Base-by-base conservation (phyloP, 1,140 invertebrate species). In the Cyclargus thomasi region DNA sequence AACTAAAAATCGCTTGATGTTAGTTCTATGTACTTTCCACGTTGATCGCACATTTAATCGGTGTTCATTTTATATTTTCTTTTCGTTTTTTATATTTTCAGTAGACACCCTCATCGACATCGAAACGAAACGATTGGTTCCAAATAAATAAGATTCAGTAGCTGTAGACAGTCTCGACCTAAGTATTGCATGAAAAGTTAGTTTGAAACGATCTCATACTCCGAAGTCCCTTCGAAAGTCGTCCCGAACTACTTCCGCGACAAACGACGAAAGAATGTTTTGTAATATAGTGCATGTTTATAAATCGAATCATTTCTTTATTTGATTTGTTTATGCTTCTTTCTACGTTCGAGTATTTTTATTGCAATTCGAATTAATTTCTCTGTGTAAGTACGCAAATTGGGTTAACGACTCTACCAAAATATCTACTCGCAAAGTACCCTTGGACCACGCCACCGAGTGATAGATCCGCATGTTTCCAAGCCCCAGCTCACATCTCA, bases 391-490 rank as follows among this genome's bases (percentile, higher is more conserved):
- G 76, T 80, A 77, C 77, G 70, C 73, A 67, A 72, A 78, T 81
- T 78, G 80, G 84, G 74, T 78, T 79, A 74, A 78, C 69, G 74
- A 81, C 69, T 82, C 78, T 72, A 81, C 81, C 84, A 83, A 78
- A 76, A 67, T 74, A 75, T 68, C 85, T 84, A 88, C 83, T 82
- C 86, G 85, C 86, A 83, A 78, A 86, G 85, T 87, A 83, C 74
- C 78, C 83, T 82, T 81, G 83, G 82, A 87, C 88, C 88, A 90
- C 88, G 88, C 88, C 88, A 90, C 88, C 88, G 88, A 90, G 88
- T 90, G 88, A 90, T 85, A 75, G 85, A 88, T 82, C 78, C 85
- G 88, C 88, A 90, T 90, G 88, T 83, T 81, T 85, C 83, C 79
- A 80, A 88, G 82, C 85, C 87, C 86, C 81, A 85, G 85, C 81